Evolutionary conservation across 2,888 invertebrate genomes (phyloP).

Genomic region (Nephrotoma flavescens): DNA sequence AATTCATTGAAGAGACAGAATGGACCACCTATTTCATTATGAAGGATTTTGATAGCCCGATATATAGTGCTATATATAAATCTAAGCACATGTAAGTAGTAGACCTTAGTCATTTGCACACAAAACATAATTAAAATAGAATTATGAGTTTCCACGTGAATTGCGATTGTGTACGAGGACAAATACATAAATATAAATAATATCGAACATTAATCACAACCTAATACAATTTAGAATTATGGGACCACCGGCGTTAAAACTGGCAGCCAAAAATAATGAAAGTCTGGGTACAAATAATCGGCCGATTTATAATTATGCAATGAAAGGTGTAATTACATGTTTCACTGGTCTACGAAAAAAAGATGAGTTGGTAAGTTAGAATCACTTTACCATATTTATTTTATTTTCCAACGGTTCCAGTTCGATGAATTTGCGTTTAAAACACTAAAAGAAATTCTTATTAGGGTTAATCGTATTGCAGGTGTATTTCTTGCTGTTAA

Average conservation of each 20-base stretch:
- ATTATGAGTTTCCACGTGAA: neutral
- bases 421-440: constrained; percentile 4
- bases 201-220: neutral
- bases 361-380: constrained; percentile 60
- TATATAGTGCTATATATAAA: constrained; percentile 47
- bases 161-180: constrained; percentile 2
- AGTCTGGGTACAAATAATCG: constrained; percentile 55
- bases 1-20: constrained; percentile 40
- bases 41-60: constrained; percentile 50
- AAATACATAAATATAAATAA: neutral
- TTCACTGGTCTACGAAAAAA: constrained; percentile 86
- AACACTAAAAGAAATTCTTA: neutral
- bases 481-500: neutral
- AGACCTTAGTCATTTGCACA: neutral
- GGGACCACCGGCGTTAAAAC: constrained; percentile 66
- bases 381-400: neutral
- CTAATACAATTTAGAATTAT: constrained; percentile 41
- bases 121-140: neutral
- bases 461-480: neutral
- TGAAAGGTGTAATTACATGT: constrained; percentile 78
- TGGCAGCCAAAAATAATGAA: constrained; percentile 54
- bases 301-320: constrained; percentile 75
- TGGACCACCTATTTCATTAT: constrained; percentile 55
- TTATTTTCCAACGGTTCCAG: neutral
- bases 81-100: constrained; percentile 40